Conservation (phyloP, 2,888 invertebrate species). For the Sinhomidia bicolor region DNA sequence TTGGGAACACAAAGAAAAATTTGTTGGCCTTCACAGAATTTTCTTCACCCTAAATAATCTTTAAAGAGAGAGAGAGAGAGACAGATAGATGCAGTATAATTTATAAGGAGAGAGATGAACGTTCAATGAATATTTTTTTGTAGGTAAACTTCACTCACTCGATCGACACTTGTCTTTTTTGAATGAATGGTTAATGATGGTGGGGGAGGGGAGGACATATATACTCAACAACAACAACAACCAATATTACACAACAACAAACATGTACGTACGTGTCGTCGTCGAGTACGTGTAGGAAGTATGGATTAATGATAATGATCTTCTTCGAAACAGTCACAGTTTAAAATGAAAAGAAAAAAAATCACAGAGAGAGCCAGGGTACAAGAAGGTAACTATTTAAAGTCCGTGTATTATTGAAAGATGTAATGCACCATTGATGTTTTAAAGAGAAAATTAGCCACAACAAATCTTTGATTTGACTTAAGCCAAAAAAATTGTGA, state of each 20-base stretch:
- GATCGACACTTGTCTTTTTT: slow-evolving; percentile 29
- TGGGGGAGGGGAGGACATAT: not conserved
- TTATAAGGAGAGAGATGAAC: no score
- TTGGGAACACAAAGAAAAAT: slow-evolving; percentile 29
- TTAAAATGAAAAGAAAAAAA: slow-evolving; percentile 26
- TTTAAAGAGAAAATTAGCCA: slow-evolving; percentile 62
- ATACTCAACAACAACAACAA: no score
- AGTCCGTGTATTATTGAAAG: slow-evolving; percentile 6
- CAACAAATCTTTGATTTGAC: slow-evolving; percentile 67
- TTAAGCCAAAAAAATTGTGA: slow-evolving; percentile 13
- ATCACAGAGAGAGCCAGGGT: no score
- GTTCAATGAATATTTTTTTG: not conserved
- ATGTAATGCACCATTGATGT: slow-evolving; percentile 37
- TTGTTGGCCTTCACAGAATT: slow-evolving; percentile 61
- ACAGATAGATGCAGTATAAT: not conserved
- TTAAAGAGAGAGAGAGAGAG: not conserved
- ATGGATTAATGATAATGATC: slow-evolving; percentile 70
- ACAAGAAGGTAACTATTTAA: not conserved
- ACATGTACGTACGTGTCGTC: not conserved
- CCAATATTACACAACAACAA: slow-evolving; percentile 26
- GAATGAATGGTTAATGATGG: slow-evolving; percentile 37
- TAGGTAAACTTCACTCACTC: slow-evolving; percentile 9
- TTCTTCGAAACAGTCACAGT: slow-evolving; percentile 54
- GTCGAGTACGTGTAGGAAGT: slow-evolving; percentile 62
- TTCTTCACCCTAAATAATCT: slow-evolving; percentile 61